A percentile compares a stretch with the other conserved stretches of the same genome.
phyloP scores from a whole-genome alignment of 2,888 invertebrate genomes.

The Diarsia rubi region DNA sequence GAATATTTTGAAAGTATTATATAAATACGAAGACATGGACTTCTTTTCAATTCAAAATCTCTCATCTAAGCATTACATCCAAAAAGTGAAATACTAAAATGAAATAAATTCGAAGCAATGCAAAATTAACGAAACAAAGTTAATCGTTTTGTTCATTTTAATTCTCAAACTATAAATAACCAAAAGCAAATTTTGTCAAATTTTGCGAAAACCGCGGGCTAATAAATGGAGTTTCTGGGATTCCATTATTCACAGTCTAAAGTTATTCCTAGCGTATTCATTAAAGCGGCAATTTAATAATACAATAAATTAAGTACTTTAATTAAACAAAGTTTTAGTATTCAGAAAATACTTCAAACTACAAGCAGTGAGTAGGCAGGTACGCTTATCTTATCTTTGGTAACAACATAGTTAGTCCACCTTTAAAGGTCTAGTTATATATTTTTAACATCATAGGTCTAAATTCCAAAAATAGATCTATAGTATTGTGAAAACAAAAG shows the following conservation, averaged over 20 bases:
- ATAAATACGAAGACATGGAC: neutral
- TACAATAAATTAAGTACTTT: constrained; percentile 25
- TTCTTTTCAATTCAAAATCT: neutral
- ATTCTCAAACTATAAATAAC: constrained; percentile 5
- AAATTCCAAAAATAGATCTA: neutral
- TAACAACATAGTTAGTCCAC: neutral
- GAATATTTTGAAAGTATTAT: neutral
- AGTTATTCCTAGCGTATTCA: constrained; percentile 21
- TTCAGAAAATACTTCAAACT: too few relatives aligned
- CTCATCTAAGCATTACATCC: neutral
- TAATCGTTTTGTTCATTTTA: constrained; percentile 25
- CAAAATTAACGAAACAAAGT: neutral
- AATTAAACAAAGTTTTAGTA: constrained; percentile 16
- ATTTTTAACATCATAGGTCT: constrained; percentile 9
- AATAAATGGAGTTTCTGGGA: constrained; percentile 47
- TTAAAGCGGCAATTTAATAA: constrained; percentile 31
- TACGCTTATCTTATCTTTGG: neutral
- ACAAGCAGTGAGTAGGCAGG: neutral
- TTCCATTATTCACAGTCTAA: constrained; percentile 47
- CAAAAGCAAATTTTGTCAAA: constrained; percentile 43
- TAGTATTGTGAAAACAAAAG: constrained; percentile 1
- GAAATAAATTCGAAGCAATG: neutral
- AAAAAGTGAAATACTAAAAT: neutral
- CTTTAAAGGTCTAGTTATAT: neutral
- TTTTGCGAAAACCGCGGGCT: constrained; percentile 33